Evolutionary conservation across 2,113 vertebrate genomes (phyloP), one percentile per base, ranked within the genome.

Genomic region (Gulo gulo): DNA sequence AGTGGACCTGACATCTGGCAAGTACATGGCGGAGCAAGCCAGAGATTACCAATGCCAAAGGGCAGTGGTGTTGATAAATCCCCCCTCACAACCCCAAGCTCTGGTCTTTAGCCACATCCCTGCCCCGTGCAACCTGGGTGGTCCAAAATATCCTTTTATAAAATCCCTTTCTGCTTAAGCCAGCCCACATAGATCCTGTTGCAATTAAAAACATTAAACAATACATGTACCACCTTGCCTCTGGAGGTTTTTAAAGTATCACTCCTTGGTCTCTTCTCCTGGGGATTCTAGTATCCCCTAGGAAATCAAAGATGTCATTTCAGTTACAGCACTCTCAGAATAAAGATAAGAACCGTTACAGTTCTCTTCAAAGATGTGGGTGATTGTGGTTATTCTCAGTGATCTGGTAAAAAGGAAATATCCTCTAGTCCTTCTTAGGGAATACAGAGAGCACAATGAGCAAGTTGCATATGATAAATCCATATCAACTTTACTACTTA

Each of bases 181-280:
- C 89, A 95, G 29, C 15, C 87, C 80, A 47, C 82, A 57, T 79
- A 71, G 88, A 95, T 96, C 95, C 88, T 96, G 45, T 59, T 96
- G 61, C 94, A 97, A 96, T 95, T 95, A 96, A 87, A 96, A 97
- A 88, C 73, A 95, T 87, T 92, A 97, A 92, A 95, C 97, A 96
- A 94, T 92, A 91, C 67, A 96, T 69, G 82, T 21, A 31, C 50
- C 50, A 95, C 23, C 69, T 83, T 69, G 73, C 47, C 74, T 74
- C 63, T 71, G 13, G 88, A 84, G 89, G 71, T 73, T 95, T 80
- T 87, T 69, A 59, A 63, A 96, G 16, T 93, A 88, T 94, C 95
- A 94, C 34, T 93, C 45, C 42, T 91, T 94, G 76, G 76, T 91
- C 85, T 94, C 59, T 14, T 97, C 63, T 63, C 88, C 50, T 78